Evolutionary conservation across 1,140 invertebrate genomes (phyloP).

Genomic region (Eumeta japonica): DNA sequence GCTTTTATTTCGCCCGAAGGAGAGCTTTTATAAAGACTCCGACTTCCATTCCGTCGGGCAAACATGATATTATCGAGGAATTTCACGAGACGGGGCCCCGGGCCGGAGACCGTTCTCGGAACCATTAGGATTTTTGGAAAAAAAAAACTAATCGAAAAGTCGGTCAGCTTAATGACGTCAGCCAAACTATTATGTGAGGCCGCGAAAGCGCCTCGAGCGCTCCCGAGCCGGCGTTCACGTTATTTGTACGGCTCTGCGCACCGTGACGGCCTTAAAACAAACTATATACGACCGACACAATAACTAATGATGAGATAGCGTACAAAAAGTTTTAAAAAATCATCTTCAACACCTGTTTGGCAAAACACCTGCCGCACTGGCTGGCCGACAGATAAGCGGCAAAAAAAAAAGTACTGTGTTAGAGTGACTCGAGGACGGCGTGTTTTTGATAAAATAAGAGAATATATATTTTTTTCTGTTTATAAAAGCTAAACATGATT

Average conservation of each 20-base stretch:
- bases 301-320: conserved; percentile 20
- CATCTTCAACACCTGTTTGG: conserved; percentile 28
- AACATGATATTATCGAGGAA: conserved; percentile 43
- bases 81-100: conserved; percentile 27
- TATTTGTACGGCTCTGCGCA: conserved; percentile 25
- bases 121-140: conserved; percentile 9
- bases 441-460: no score
- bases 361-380: conserved; percentile 35
- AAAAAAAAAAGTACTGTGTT: no score
- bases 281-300: conserved; percentile 24
- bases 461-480: no score
- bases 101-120: conserved; percentile 8
- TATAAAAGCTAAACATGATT: no score
- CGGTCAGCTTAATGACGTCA: conserved; percentile 45
- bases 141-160: conserved; percentile 47
- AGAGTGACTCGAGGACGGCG: no score
- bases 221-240: no score
- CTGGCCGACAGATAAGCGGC: no score
- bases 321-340: conserved; percentile 16
- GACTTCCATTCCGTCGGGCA: conserved; percentile 22
- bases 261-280: conserved; percentile 49
- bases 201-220: conserved; percentile 9
- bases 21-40: conserved; percentile 19
- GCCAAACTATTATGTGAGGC: conserved; percentile 23
- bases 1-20: conserved; percentile 42